Base-by-base conservation (phyloP, 2,113 vertebrate genomes). In the Gasterosteus nipponicus region DNA sequence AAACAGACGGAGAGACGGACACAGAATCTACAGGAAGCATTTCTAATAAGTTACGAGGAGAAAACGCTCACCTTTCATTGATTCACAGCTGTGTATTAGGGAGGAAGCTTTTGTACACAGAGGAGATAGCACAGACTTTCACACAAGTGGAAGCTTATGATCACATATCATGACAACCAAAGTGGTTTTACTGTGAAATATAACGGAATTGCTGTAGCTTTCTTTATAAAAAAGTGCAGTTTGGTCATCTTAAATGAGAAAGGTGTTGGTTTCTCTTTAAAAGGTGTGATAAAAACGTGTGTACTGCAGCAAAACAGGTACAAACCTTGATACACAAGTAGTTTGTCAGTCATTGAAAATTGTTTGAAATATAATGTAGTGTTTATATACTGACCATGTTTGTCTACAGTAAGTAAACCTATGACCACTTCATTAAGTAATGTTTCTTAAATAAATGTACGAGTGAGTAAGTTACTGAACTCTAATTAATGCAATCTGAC, bases 31-130 rank as follows among this genome's bases (percentile, higher is more conserved):
- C 19, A 41, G 35, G 18, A 22, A 53, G 49, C 49, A n/a, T 53
- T n/a, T n/a, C 70, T 67, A 31, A 5, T 42, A 39, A 19, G 18
- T 12, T 14, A 7, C 15, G 59, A 47, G 73, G 73, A 79, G 64
- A 77, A 80, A 87, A 83, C 16, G 15, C 65, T 86, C 51, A 65
- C 57, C 61, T 74, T 46, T 65, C 58, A 74, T 16, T 80, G 46
- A 62, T 78, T 81, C 12, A 39, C 82, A 83, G 69, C 71, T 84
- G 78, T 77, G 49, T 7, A 0, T 14, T 12, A 5, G 18, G 12
- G 26, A 76, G 72, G 84, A 85, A 80, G 44, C 33, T n/a, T 42
- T 15, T n/a, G 66, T 66, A 22, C 57, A 39, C 19, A 41, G 26
- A 2, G 14, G 7, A 59, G 19, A 5, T 15, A 26, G 2, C 2